Evolutionary conservation across 2,113 vertebrate genomes (phyloP).

Genomic region (Eulacestoma nigropectus): DNA sequence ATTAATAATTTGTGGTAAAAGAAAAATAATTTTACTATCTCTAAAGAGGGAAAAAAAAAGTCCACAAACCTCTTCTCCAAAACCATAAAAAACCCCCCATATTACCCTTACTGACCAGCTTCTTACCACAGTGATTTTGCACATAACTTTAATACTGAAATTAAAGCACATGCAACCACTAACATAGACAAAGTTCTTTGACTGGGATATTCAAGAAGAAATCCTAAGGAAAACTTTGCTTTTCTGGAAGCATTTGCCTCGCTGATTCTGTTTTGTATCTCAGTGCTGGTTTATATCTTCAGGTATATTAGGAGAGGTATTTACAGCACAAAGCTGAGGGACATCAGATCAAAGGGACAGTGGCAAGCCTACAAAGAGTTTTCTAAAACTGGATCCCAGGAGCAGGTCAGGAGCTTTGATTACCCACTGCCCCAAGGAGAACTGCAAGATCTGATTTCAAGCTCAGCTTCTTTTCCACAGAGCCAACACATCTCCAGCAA

Average conservation of each 20-base stretch:
- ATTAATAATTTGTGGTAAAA: neutral
- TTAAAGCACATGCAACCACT: neutral
- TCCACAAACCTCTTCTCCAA: neutral
- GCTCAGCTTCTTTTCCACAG: neutral
- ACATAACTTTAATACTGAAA: neutral
- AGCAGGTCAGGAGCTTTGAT: neutral
- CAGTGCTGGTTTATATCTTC: neutral
- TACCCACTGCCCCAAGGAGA: neutral
- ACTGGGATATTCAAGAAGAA: neutral
- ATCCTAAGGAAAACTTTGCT: neutral
- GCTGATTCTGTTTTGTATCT: neutral
- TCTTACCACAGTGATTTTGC: neutral
- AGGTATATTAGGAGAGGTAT: neutral
- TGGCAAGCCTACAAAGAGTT: neutral
- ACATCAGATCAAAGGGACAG: neutral
- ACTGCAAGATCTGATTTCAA: neutral
- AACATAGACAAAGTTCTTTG: neutral
- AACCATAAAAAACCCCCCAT: accelerated
- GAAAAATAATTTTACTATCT: neutral
- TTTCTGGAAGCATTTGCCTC: neutral
- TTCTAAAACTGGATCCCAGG: neutral
- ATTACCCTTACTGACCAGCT: neutral
- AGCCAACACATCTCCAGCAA: neutral
- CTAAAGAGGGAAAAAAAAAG: neutral
- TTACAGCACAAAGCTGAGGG: neutral